Base-by-base conservation (phyloP, 2,888 invertebrate species). In the Branchipolynoe longqiensis region DNA sequence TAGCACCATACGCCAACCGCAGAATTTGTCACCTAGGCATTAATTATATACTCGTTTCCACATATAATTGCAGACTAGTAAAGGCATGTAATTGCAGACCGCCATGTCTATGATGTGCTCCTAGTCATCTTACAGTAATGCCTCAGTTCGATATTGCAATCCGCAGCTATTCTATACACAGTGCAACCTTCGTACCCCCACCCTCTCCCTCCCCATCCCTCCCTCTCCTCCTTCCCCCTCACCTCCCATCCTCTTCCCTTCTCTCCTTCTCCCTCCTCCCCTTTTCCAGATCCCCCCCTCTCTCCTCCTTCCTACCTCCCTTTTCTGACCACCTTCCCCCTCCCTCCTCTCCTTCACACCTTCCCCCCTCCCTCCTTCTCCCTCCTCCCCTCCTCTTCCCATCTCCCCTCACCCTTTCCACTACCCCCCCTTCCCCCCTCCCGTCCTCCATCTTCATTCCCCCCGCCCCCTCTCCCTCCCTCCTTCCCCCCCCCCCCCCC, bases 161-260 rank as follows among this genome's bases (percentile, higher is more conserved):
- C 48, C 8, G 48, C 48, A 18, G 48, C 48, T 48, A 48, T n/a
- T n/a, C n/a, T n/a, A n/a, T 62, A 62, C 62, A 31, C 62, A n/a
- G 62, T 31, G 18, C 62, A 12, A 62, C 62, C 62, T 31, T 62
- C 28, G 62, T 31, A 14, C 62, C 62, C 62, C 56, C 56, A n/a
- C 56, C 56, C 56, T 14, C 3, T 12, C 3, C 6, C 22, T 2
- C 3, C 12, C 1, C 62, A 14, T 4, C 62, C 62, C 62, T 14
- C 31, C 62, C 31, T 31, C 62, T 62, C 31, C 14, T 58, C n/a
- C 58, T 58, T 4, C 62, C 3, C 1, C 62, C 62, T 4, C 25
- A 25, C 25, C 62, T 62, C 56, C 56, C 2, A 31, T 62, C 14
- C 31, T 14, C 3, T 12, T 62, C 18, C 25, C 62, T 31, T 31